A percentile compares a stretch with the other conserved stretches of the same genome.
Conservation (phyloP, 2,797 vertebrate genomes). For the Rachycentron canadum region DNA sequence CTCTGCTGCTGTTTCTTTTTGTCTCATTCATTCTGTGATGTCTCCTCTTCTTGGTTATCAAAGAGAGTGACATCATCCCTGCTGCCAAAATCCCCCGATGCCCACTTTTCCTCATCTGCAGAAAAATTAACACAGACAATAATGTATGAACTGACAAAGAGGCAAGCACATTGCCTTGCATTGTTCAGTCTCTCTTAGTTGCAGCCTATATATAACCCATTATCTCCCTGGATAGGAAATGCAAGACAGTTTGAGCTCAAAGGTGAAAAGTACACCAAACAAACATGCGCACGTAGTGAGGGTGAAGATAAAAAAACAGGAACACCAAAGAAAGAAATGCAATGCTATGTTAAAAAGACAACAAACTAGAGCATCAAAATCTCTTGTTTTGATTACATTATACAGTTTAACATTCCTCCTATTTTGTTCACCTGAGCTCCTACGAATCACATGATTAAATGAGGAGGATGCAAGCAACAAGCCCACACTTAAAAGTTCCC, state of each 20-base stretch:
- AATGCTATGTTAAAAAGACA: conserved; percentile 2
- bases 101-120: conserved; percentile 89
- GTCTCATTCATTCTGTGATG: conserved; percentile 21
- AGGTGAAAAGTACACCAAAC: background rate
- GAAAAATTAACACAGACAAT: conserved; percentile 23
- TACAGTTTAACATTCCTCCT: conserved; percentile 1
- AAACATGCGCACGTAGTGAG: background rate
- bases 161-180: background rate
- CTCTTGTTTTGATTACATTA: background rate
- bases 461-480: conserved; percentile 1
- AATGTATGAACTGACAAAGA: conserved; percentile 46
- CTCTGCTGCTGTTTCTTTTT: conserved; percentile 77
- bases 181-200: background rate
- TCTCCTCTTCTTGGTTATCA: background rate
- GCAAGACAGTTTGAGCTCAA: background rate
- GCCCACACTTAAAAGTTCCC: background rate
- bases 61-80: conserved; percentile 64
- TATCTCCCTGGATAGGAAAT: background rate
- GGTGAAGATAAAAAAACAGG: background rate
- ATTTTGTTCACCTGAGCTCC: background rate
- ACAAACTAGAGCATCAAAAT: background rate
- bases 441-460: background rate
- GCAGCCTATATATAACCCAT: background rate
- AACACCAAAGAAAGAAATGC: background rate
- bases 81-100: conserved; percentile 89